Base-by-base conservation (phyloP, 2,113 vertebrate species). In the Antechinus stuartii region DNA sequence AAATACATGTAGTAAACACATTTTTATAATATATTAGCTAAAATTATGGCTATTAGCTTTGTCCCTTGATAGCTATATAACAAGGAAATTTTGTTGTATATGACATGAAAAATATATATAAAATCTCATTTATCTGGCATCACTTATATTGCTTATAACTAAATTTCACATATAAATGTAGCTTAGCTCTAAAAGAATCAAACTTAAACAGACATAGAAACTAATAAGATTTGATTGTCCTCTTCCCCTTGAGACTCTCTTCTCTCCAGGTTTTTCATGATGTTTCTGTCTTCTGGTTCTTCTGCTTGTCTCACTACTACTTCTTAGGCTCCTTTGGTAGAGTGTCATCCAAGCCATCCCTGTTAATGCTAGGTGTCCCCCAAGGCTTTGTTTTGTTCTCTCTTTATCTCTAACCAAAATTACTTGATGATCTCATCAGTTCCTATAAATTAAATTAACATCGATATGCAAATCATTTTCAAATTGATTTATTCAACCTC, bases 1-100 rank as follows among this genome's bases (percentile, higher is more conserved):
- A 95, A 93, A 89, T 52, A 91, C n/a, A 27, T 30, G 49, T 89
- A 84, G 92, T 68, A 56, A 57, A 91, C 91, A 91, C 3, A 2
- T 8, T 89, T 42, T 90, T 90, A 22, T 89, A 6, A 90, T 61
- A 35, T 7, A 49, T 89, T 52, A 53, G 90, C 84, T 61, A 90
- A 91, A 10, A 54, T 16, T 35, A 42, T 14, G 14, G 3, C 3
- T 91, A 0, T 92, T 91, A 5, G n/a, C 90, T 10, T 8, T 91
- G 14, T 90, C 94, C 94, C 22, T 93, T 25, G 55, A 56, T 30
- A 89, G n/a, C 1, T 9, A 46, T 8, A 76, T 35, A 93, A 91
- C 46, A 91, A 68, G 68, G 27, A 90, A 1, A 19, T 68, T 95
- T 92, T 93, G 90, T 47, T 93, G 2, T 54, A 8, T 91, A 90